Conservation (phyloP, 2,888 invertebrate genomes). For the Ectemnius cavifrons region DNA sequence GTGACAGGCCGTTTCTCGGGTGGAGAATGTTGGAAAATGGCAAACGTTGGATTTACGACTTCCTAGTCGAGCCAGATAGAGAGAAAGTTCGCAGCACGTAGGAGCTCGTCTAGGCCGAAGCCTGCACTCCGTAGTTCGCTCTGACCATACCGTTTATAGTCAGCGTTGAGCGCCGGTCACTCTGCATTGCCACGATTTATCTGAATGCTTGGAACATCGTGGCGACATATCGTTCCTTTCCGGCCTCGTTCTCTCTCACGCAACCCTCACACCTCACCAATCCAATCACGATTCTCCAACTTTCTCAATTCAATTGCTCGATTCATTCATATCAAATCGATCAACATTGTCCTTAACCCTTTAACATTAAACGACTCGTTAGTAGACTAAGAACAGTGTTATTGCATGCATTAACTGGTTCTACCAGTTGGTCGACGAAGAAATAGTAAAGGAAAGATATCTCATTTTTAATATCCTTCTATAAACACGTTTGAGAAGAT, state of each 20-base stretch:
- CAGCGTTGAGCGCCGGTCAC: slow-evolving; percentile 5
- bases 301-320: too few species aligned
- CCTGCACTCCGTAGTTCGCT: background rate
- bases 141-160: slow-evolving; percentile 49
- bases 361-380: too few species aligned
- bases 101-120: slow-evolving; percentile 25
- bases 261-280: background rate
- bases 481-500: too few species aligned
- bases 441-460: too few species aligned
- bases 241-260: slow-evolving; percentile 31
- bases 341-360: too few species aligned
- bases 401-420: too few species aligned
- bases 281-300: too few species aligned
- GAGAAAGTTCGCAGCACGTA: slow-evolving; percentile 56
- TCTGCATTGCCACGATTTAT: slow-evolving; percentile 18
- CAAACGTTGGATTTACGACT: slow-evolving; percentile 59
- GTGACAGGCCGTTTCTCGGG: too few species aligned
- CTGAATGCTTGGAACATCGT: slow-evolving; percentile 27
- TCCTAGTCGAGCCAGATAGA: slow-evolving; percentile 54
- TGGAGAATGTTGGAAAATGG: slow-evolving; percentile 36
- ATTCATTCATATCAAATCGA: too few species aligned
- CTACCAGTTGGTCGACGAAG: too few species aligned
- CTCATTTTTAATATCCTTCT: too few species aligned
- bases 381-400: too few species aligned
- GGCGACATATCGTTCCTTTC: slow-evolving; percentile 26